Conservation (phyloP, 2,888 invertebrate species). For the Drosophila robusta region DNA sequence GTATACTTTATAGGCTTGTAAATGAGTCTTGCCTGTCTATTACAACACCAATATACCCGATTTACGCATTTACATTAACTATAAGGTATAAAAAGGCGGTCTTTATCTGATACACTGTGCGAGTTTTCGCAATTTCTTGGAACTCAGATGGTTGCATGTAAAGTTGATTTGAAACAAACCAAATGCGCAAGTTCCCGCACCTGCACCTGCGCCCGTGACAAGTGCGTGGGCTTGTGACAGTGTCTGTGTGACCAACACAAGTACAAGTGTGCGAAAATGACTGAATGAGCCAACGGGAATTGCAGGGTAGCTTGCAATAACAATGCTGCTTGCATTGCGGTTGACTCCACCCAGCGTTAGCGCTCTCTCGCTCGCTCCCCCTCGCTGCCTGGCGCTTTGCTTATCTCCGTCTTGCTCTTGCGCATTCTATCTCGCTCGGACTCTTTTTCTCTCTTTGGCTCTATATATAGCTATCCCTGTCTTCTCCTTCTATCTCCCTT, state of each 20-base stretch:
- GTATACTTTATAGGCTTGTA: too few species aligned
- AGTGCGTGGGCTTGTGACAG: neutral
- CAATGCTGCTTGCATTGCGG: slow-evolving; percentile 6
- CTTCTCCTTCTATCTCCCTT: too few species aligned
- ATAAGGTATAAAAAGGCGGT: too few species aligned
- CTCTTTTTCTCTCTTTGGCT: neutral
- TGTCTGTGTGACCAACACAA: neutral
- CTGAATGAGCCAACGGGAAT: neutral
- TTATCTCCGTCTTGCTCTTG: too few species aligned
- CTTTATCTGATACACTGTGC: too few species aligned
- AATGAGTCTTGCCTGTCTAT: too few species aligned
- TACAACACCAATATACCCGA: too few species aligned
- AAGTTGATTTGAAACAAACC: neutral
- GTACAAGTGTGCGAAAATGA: neutral
- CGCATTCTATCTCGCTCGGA: too few species aligned
- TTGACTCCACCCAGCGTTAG: neutral
- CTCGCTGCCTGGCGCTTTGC: too few species aligned
- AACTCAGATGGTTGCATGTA: neutral
- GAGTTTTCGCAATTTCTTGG: neutral
- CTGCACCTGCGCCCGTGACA: neutral
- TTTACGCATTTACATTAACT: too few species aligned
- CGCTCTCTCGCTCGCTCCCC: too few species aligned
- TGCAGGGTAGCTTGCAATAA: slow-evolving; percentile 11
- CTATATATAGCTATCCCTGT: too few species aligned
- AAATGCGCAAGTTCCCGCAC: neutral